phyloP scores from a whole-genome alignment of 1,140 invertebrate genomes.

The Maconellicoccus hirsutus region DNA sequence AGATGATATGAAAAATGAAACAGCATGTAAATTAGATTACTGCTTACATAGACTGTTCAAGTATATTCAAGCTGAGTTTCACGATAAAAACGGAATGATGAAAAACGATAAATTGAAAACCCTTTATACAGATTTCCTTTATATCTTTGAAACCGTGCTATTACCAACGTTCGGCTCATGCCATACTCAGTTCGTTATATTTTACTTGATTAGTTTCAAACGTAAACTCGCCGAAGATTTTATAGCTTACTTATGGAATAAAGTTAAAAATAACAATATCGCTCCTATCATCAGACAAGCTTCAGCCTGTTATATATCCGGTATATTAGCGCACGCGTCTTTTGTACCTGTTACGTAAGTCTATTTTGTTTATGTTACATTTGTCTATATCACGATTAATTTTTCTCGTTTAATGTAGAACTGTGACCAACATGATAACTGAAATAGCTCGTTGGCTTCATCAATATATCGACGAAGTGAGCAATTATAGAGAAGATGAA shows the following conservation, averaged over 20 bases:
- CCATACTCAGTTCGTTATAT: conserved; percentile 69
- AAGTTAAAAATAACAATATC: conserved; percentile 52
- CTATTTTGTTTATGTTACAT: neutral
- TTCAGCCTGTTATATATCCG: conserved; percentile 59
- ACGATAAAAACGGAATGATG: conserved; percentile 29
- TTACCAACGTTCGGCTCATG: conserved; percentile 57
- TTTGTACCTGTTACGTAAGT: conserved; percentile 53
- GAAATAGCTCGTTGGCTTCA: conserved; percentile 61
- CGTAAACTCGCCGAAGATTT: conserved; percentile 51
- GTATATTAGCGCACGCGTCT: conserved; percentile 55
- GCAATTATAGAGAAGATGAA: conserved; percentile 39
- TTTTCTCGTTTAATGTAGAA: conserved; percentile 37
- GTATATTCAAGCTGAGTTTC: conserved; percentile 43
- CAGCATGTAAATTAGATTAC: conserved; percentile 49
- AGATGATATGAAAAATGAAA: conserved; percentile 35
- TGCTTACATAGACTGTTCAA: conserved; percentile 48
- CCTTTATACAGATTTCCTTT: conserved; percentile 29
- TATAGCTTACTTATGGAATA: conserved; percentile 60
- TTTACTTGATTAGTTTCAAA: conserved; percentile 61
- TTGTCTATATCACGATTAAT: conserved; percentile 5
- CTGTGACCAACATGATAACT: conserved; percentile 48
- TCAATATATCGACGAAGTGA: conserved; percentile 52
- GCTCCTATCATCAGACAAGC: conserved; percentile 53
- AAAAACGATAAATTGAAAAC: conserved; percentile 35
- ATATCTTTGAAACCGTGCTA: conserved; percentile 57